A percentile compares a stretch with the other conserved stretches of the same genome.
Evolutionary conservation across 2,888 invertebrate genomes (phyloP).

Genomic region (Cyclophora punctaria): DNA sequence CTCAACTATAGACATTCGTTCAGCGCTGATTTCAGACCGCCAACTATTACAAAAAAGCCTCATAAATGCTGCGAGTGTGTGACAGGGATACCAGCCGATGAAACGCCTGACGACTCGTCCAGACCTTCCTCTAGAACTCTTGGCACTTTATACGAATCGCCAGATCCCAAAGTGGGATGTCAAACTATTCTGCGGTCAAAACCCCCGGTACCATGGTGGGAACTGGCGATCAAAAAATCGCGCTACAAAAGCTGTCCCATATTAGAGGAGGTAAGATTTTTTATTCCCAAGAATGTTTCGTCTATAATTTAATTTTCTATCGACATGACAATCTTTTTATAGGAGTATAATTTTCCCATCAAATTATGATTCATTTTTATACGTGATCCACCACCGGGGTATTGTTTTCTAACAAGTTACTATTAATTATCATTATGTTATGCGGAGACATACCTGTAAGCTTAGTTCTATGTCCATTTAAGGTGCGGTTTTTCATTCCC

Average conservation of each 20-base stretch:
- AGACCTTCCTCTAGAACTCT: conserved; percentile 55
- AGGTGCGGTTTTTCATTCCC: conserved; percentile 35
- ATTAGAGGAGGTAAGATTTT: conserved; percentile 76
- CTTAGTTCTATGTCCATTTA: conserved; percentile 19
- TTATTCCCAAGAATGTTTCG: neutral
- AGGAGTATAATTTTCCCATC: neutral
- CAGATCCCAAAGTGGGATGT: conserved; percentile 80
- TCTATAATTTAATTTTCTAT: no score
- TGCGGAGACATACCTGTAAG: no score
- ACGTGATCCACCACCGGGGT: no score
- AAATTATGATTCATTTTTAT: neutral
- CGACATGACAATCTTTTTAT: no score
- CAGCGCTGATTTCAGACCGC: conserved; percentile 58
- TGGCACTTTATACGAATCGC: conserved; percentile 67
- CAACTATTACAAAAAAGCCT: conserved; percentile 44
- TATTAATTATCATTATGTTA: no score
- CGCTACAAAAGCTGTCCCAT: conserved; percentile 89
- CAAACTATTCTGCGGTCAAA: conserved; percentile 79
- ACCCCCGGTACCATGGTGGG: conserved; percentile 91
- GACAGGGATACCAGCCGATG: conserved; percentile 62
- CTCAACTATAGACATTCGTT: conserved; percentile 69
- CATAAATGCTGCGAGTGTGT: conserved; percentile 71
- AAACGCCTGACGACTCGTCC: conserved; percentile 44
- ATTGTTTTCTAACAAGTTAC: no score
- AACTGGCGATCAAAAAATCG: conserved; percentile 85